Evolutionary conservation across 2,888 invertebrate species (phyloP).

Genomic region (Petrolisthes cinctipes): DNA sequence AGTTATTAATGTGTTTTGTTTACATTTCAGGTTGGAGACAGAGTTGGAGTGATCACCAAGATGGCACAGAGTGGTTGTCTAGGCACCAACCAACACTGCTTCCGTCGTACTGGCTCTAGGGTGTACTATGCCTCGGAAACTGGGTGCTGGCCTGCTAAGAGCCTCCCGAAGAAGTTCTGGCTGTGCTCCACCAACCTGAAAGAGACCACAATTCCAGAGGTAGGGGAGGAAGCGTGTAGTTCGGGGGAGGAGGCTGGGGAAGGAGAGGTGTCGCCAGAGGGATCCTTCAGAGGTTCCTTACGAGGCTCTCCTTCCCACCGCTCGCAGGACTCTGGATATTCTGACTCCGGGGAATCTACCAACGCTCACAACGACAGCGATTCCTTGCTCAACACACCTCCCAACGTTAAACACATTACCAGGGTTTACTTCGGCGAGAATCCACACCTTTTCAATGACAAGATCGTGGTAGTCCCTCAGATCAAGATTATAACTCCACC

Average conservation of each 20-base stretch:
- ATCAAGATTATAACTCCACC: conserved; percentile 18
- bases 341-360: conserved; percentile 65
- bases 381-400: conserved; percentile 34
- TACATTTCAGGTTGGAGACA: neutral
- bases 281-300: conserved; percentile 45
- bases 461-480: conserved; percentile 40
- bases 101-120: conserved; percentile 50
- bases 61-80: conserved; percentile 20
- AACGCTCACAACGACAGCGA: conserved; percentile 59
- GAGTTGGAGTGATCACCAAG: no score
- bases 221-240: conserved; percentile 46
- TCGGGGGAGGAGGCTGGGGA: conserved; percentile 55
- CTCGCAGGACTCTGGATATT: conserved; percentile 65
- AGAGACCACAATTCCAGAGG: conserved; percentile 33
- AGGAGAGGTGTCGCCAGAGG: conserved; percentile 49
- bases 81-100: conserved; percentile 26
- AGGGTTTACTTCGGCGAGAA: conserved; percentile 59
- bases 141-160: conserved; percentile 52
- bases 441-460: conserved; percentile 46
- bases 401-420: conserved; percentile 62
- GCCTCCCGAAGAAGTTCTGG: conserved; percentile 44
- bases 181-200: neutral
- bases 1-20: neutral
- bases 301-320: conserved; percentile 59
- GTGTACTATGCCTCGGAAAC: conserved; percentile 59